Conservation (phyloP, 2,113 vertebrate genomes). For the Caranx ignobilis region DNA sequence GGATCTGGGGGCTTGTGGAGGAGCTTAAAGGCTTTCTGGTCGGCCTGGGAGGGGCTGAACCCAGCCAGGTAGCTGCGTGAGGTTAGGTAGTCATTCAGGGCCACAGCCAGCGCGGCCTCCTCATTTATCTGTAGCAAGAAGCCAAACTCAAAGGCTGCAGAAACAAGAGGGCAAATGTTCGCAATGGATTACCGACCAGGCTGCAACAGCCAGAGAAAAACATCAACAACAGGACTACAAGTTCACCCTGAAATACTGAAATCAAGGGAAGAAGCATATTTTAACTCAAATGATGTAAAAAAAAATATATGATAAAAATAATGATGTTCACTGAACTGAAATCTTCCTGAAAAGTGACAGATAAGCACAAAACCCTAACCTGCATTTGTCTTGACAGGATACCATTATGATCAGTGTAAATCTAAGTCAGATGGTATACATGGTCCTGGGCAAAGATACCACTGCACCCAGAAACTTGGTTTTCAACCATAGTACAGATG, state of each 20-base stretch:
- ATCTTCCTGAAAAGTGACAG: too few species aligned
- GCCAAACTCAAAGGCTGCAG: constrained; percentile 92
- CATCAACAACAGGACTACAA: background rate
- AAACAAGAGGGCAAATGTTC: constrained; percentile 85
- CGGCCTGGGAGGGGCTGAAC: constrained; percentile 90
- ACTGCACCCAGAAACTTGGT: too few species aligned
- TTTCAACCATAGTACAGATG: too few species aligned
- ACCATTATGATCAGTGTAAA: too few species aligned
- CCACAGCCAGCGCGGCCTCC: constrained; percentile 86
- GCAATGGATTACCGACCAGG: constrained; percentile 57
- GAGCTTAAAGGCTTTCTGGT: constrained; percentile 89
- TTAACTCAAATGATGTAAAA: too few species aligned
- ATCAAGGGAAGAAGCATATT: too few species aligned
- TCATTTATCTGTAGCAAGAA: constrained; percentile 92
- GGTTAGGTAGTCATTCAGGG: constrained; percentile 93
- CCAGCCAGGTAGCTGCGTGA: constrained; percentile 95
- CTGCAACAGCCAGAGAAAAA: constrained; percentile 19
- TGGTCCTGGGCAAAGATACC: too few species aligned
- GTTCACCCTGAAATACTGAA: background rate
- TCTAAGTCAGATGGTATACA: too few species aligned
- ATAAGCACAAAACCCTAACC: too few species aligned
- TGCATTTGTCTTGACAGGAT: too few species aligned
- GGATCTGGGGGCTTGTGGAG: constrained; percentile 89
- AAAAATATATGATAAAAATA: too few species aligned
- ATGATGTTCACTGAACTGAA: too few species aligned